phyloP scores from a whole-genome alignment of 2,888 invertebrate genomes.

The Zele albiditarsus region DNA sequence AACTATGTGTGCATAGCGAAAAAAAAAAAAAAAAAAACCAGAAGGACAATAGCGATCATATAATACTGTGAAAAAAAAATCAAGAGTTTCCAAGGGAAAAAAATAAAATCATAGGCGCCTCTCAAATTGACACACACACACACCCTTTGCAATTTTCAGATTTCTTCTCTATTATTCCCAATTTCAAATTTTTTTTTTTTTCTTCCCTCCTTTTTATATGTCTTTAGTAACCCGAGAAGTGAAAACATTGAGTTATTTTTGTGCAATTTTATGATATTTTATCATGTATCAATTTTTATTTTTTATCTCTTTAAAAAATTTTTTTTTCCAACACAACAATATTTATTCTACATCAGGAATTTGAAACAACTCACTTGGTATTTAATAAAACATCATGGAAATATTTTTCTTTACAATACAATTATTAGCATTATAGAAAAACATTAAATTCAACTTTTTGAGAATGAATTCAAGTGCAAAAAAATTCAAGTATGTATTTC shows the following conservation, averaged over 20 bases:
- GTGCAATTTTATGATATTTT: slow-evolving; percentile 52
- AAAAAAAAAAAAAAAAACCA: too few relatives aligned
- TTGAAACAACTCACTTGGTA: too few relatives aligned
- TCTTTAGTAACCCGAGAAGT: neutral
- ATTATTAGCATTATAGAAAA: too few relatives aligned
- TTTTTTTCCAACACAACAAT: slow-evolving; percentile 50
- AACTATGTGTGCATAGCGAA: neutral
- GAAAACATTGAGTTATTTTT: slow-evolving; percentile 53
- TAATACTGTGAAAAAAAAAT: neutral
- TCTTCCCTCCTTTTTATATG: neutral
- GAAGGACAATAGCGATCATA: neutral
- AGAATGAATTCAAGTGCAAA: too few relatives aligned
- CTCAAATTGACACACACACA: slow-evolving; percentile 21
- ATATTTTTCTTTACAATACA: too few relatives aligned
- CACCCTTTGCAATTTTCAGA: slow-evolving; percentile 14
- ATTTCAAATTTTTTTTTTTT: neutral
- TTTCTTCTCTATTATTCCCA: neutral
- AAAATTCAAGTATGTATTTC: too few relatives aligned
- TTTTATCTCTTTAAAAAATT: slow-evolving; percentile 65
- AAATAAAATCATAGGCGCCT: slow-evolving; percentile 47
- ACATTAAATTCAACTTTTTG: too few relatives aligned
- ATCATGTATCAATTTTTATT: slow-evolving; percentile 61
- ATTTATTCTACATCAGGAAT: neutral
- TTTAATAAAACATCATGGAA: too few relatives aligned
- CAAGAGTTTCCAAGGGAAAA: neutral